Evolutionary conservation across 2,888 invertebrate species (phyloP).

Genomic region (Griposia aprilina): DNA sequence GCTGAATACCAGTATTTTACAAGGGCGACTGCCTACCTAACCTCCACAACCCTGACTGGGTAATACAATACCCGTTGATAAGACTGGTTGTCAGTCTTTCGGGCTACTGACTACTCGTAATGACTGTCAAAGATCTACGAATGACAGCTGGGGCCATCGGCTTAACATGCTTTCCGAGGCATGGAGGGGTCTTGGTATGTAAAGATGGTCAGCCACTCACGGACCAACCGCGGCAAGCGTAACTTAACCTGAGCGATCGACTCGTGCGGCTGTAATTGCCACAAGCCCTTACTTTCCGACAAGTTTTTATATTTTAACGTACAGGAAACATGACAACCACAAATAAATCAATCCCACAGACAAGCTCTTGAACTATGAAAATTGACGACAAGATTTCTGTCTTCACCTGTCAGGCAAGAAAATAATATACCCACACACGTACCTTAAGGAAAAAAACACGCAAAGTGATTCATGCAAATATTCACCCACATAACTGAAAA

Average conservation of each 20-base stretch:
- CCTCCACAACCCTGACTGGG: neutral
- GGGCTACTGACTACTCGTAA: neutral
- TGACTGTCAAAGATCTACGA: neutral
- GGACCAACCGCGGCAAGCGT: neutral
- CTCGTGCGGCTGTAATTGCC: neutral
- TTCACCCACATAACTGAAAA: constrained; percentile 50
- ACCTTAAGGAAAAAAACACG: constrained; percentile 35
- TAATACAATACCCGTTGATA: neutral
- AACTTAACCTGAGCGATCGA: neutral
- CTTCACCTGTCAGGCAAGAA: constrained; percentile 1
- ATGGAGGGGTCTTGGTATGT: neutral
- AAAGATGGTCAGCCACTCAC: neutral
- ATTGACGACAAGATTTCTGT: constrained; percentile 9
- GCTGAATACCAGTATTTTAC: neutral
- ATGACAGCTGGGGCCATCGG: neutral
- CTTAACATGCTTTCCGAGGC: neutral
- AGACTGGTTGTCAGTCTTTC: neutral
- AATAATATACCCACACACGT: constrained; percentile 25
- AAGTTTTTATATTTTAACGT: no score
- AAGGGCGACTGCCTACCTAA: neutral
- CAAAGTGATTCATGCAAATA: constrained; percentile 59
- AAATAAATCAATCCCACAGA: neutral
- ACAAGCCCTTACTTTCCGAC: neutral
- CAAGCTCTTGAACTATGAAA: neutral
- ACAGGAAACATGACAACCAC: neutral